Evolutionary conservation across 1,140 invertebrate species (phyloP).

Genomic region (Neodiprion virginianus): DNA sequence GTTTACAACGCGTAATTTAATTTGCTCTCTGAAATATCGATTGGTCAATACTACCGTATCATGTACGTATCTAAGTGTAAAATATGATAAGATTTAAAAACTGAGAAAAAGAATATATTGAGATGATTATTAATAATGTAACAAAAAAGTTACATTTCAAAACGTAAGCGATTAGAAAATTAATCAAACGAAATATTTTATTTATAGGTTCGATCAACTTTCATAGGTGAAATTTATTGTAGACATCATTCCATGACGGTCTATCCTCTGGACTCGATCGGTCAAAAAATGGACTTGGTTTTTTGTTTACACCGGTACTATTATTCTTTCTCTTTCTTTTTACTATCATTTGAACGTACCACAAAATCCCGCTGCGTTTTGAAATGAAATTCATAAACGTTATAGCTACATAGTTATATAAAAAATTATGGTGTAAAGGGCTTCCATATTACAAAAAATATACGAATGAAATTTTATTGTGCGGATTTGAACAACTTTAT

Average conservation of each 20-base stretch:
- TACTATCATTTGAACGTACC: background rate
- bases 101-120: background rate
- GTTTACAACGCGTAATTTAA: background rate
- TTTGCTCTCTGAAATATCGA: background rate
- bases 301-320: background rate
- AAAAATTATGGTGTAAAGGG: constrained; percentile 39
- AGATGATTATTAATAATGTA: background rate
- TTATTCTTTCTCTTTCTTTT: background rate
- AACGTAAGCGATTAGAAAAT: background rate
- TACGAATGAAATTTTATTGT: constrained; percentile 25
- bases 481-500: constrained; percentile 14
- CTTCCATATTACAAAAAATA: constrained; percentile 33
- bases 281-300: background rate
- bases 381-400: constrained; percentile 34
- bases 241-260: no score
- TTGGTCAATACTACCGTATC: background rate
- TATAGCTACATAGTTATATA: constrained; percentile 28
- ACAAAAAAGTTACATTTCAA: background rate
- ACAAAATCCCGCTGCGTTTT: constrained; percentile 15
- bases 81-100: background rate
- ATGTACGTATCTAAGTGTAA: background rate
- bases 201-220: no score
- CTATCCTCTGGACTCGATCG: no score
- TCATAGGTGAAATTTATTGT: no score
- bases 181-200: no score